Evolutionary conservation across 2,888 invertebrate genomes (phyloP), one percentile per base, ranked within the genome.

Genomic region (Steinernema scapterisci): DNA sequence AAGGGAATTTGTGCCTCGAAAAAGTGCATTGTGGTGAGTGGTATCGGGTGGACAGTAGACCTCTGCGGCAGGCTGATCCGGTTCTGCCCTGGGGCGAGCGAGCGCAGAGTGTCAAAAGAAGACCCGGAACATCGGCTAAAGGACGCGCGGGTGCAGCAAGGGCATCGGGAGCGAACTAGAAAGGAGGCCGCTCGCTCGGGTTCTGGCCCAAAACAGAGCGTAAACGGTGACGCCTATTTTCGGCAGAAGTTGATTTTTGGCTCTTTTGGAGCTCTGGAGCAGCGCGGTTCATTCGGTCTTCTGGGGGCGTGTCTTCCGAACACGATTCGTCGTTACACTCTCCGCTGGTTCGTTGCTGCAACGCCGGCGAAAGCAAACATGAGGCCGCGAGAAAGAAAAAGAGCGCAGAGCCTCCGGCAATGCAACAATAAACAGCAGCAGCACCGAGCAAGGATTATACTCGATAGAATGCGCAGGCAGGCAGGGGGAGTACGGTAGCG

Each of bases 381-480:
- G 63, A 25, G 31, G 31, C 63, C 11, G 38, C 27, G 63, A 63
- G 63, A 63, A 63, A 27, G 63, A 63, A 63, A 52, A 31, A 63
- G 31, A 63, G 63, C 63, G 63, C 23, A 63, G 31, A 31, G 63
- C 63, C 63, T 63, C 63, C 63, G 63, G 63, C 63, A 27, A 63
- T 63, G 63, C 63, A 63, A 63, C 63, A 63, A 63, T 63, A 63
- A 63, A 63, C 63, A 63, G 63, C 63, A 63, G 19, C 48, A 38
- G 38, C 38, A 48, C 31, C 63, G 63, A 63, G 63, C 63, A 63
- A 63, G 63, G 63, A 63, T 63, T 63, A 63, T 63, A 63, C 63
- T 63, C 63, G 63, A 63, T 31, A 31, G 63, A 54, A 19, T 25
- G 63, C 63, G 27, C 63, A 48, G 11, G 27, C 16, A 16, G 63